Conservation (phyloP, 1,140 invertebrate species). For the Drosophila cardini region DNA sequence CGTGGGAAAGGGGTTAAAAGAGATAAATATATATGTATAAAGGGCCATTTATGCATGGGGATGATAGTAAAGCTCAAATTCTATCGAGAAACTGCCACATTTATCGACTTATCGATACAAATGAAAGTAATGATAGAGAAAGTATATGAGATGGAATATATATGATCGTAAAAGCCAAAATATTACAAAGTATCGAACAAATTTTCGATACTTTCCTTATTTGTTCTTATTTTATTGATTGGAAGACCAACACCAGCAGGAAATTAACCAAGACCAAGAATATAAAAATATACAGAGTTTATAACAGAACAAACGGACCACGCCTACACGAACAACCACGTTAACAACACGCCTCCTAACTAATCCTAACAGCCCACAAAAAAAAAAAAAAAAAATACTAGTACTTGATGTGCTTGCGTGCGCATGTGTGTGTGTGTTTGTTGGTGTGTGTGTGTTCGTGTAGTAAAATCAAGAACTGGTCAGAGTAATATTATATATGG, state of each 20-base stretch:
- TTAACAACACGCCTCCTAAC: slow-evolving; percentile 26
- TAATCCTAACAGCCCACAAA: slow-evolving; percentile 8
- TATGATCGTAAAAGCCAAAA: background rate
- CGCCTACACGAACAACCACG: slow-evolving; percentile 14
- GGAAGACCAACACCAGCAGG: slow-evolving; percentile 39
- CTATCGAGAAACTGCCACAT: slow-evolving; percentile 19
- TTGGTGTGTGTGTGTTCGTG: slow-evolving; percentile 40
- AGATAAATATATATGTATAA: background rate
- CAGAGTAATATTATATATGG: slow-evolving; percentile 12
- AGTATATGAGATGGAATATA: background rate
- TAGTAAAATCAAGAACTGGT: slow-evolving; percentile 13
- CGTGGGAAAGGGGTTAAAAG: background rate
- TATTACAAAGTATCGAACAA: background rate
- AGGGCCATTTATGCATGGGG: slow-evolving; percentile 6
- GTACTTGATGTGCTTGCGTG: slow-evolving; percentile 47
- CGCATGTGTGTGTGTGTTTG: slow-evolving; percentile 49
- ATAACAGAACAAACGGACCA: slow-evolving; percentile 38
- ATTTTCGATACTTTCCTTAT: background rate
- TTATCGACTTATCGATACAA: slow-evolving; percentile 7
- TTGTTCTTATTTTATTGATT: slow-evolving; percentile 20
- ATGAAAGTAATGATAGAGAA: background rate
- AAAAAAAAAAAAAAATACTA: slow-evolving; percentile 21
- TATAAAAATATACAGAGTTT: slow-evolving; percentile 19
- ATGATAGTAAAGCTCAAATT: slow-evolving; percentile 9
- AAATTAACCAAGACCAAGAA: slow-evolving; percentile 31